These are phyloP conservation scores for Phalloptychus januarius DNA, from an alignment of 2,797 vertebrate genomes.

Conservation along the genomic window DNA sequence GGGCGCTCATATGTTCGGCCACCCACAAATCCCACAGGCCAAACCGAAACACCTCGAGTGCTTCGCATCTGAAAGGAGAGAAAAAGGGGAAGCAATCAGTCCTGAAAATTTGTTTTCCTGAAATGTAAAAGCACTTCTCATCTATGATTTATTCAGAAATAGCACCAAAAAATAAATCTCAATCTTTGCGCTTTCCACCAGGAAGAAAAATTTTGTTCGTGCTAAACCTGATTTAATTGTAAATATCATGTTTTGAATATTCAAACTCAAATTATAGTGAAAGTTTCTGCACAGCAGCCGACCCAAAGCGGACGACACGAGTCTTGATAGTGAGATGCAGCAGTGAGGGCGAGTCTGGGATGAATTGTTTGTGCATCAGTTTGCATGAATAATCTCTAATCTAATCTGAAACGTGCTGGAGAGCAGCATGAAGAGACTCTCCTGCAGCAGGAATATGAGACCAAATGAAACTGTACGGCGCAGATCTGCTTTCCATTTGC, in stretches of 20 bases:
- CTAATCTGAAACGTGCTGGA: conserved; percentile 21
- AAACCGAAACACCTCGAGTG: conserved; percentile 88
- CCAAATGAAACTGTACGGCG: conserved; percentile 40
- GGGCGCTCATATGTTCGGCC: conserved; percentile 91
- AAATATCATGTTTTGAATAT: conserved; percentile 1
- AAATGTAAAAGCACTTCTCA: not conserved
- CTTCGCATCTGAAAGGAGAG: conserved; percentile 85
- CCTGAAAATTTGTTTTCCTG: not conserved
- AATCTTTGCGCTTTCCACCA: not conserved
- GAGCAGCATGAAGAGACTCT: conserved; percentile 22
- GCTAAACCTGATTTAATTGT: not conserved
- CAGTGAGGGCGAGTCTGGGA: conserved; percentile 1
- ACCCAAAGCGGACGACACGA: not conserved
- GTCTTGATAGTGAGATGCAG: not conserved
- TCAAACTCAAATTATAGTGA: not conserved
- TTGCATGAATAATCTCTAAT: conserved; percentile 43
- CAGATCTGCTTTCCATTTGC: conserved; percentile 47
- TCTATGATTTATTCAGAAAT: not conserved
- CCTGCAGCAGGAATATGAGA: conserved; percentile 32
- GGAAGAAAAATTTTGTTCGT: not conserved
- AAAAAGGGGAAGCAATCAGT: not conserved
- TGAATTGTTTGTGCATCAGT: conserved; percentile 32
- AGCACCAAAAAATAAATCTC: not conserved
- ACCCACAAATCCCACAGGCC: conserved; percentile 90
- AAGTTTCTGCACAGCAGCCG: not conserved